Base-by-base conservation (phyloP, 1,140 invertebrate species). In the Kradibia gibbosae region DNA sequence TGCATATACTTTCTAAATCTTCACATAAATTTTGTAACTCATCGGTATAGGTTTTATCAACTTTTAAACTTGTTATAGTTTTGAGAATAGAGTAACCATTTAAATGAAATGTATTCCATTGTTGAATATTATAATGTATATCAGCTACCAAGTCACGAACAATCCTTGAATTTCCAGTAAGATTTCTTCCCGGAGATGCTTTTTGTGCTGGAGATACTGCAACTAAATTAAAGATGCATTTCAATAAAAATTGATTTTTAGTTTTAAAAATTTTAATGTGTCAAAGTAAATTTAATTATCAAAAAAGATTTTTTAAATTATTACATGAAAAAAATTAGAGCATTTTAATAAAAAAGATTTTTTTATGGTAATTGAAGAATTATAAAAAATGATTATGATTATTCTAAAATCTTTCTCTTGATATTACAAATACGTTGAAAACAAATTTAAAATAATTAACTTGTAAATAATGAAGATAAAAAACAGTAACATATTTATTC, bases 111-210 rank as follows among this genome's bases (percentile, higher is more conserved):
- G 55, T 42, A 60, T 89, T 88, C 89, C 89, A 90, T 71, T 86
- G 76, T 75, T 90, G 88, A 81, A 89, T 85, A 78, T 72, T 85
- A n/a, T 77, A 34, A 84, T 90, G 85, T 73, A 90, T 85, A 60
- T 86, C 85, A 53, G 86, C 88, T 39, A 81, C 82, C 73, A 87
- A 84, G 83, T 90, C 88, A 73, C 87, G 81, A 62, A 90, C 70
- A 45, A 86, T 80, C 42, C 89, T 83, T 45, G 78, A 57, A 67
- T 84, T 83, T n/a, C 89, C 89, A 17, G 88, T 90, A 62, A 90
- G 82, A 84, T 90, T 89, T 81, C 73, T 88, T 42, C 85, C 85
- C 34, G 84, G 82, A 5, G 70, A 67, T 48, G 73, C 31, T 71
- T 84, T 85, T 42, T 81, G 36, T 65, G 80, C 80, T 81, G 88